Base-by-base conservation (phyloP, 2,888 invertebrate genomes). In the Athalia circularis region DNA sequence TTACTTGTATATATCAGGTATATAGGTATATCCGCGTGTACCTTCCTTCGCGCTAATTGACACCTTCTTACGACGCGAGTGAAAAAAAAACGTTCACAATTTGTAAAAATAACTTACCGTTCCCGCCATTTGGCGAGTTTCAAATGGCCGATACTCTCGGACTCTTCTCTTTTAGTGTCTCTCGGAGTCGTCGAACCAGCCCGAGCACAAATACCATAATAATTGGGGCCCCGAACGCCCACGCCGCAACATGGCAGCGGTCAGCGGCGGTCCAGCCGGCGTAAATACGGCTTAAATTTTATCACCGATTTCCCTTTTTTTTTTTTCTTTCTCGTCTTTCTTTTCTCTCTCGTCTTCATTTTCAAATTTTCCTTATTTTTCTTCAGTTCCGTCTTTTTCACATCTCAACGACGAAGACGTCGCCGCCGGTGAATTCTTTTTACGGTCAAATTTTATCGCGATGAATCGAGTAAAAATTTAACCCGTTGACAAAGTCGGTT, bases 181-280 rank as follows among this genome's bases (percentile, higher is more conserved):
- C 43, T 47, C 54, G 2, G 4, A 59, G 59, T 59, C 57, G 57
- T 57, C 57, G 57, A 59, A 72, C 70, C 70, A 57, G 48, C 75
- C 74, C 15, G 75, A 13, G 62, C 75, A 75, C 75, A 75, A 75
- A 75, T 75, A 75, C 75, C 75, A 75, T 80, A 82, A 83, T 85
- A 85, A 85, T 85, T 84, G 84, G 84, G 77, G 29, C 29, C 80
- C 80, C 77, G 79, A 80, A 85, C 85, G 85, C 85, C 85, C 84
- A 85, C 85, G 84, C 85, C 62, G 29, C 29, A 29, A 29, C 29
- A 29, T 29, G 57, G 72, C 72, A 59, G 59, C 65, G 59, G 72
- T 72, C 59, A 59, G 50, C 59, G n/a, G 68, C 29, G 29, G 72
- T 50, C 72, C 72, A 47, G 59, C 72, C 8, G 59, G 62, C 75